Conservation (phyloP, 2,888 invertebrate species). For the Temnothorax unifasciatus region DNA sequence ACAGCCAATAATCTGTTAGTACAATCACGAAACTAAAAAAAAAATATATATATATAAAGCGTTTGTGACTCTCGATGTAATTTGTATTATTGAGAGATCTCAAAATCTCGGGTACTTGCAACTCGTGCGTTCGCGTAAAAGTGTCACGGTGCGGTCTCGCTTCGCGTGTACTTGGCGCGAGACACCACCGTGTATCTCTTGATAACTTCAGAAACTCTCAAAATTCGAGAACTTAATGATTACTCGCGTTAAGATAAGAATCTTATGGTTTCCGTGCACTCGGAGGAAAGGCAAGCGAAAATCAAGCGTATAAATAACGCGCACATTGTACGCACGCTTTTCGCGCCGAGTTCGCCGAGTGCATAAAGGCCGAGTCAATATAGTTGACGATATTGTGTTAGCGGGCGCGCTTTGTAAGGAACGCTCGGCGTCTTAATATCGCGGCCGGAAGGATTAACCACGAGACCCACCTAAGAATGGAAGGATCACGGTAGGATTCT, state of each 20-base stretch:
- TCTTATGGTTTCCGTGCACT: neutral
- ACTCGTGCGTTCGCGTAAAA: too few relatives aligned
- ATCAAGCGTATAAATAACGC: slow-evolving; percentile 65
- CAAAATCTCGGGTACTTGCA: too few relatives aligned
- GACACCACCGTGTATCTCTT: too few relatives aligned
- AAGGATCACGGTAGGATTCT: slow-evolving; percentile 84
- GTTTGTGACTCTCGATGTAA: neutral
- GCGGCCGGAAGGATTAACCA: slow-evolving; percentile 79
- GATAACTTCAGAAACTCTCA: neutral
- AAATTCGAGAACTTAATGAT: neutral
- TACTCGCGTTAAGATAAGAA: neutral
- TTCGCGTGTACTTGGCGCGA: too few relatives aligned
- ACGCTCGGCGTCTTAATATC: slow-evolving; percentile 81
- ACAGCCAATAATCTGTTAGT: slow-evolving; percentile 12
- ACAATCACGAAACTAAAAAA: neutral
- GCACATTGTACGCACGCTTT: slow-evolving; percentile 37
- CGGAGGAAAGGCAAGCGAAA: slow-evolving; percentile 4
- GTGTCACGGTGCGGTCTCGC: too few relatives aligned
- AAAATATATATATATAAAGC: neutral
- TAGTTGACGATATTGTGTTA: slow-evolving; percentile 73
- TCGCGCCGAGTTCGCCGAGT: slow-evolving; percentile 54
- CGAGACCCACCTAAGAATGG: slow-evolving; percentile 80
- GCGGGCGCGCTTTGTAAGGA: slow-evolving; percentile 71
- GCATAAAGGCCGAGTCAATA: slow-evolving; percentile 71
- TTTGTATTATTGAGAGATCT: neutral